Conservation (phyloP, 2,113 vertebrate genomes). For the Lontra canadensis region DNA sequence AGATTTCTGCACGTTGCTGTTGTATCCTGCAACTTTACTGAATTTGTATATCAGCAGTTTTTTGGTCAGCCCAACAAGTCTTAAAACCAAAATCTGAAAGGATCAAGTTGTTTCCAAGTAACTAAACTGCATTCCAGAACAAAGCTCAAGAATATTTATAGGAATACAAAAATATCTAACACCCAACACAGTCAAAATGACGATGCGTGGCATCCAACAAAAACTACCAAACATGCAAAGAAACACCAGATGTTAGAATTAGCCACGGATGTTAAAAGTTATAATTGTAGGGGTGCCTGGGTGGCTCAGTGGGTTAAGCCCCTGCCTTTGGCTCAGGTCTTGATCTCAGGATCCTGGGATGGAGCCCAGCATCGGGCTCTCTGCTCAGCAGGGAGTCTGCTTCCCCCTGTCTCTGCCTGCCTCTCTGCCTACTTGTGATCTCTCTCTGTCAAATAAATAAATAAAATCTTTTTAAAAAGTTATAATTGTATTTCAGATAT, state of each 20-base stretch:
- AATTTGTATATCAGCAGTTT: neutral
- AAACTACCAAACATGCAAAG: neutral
- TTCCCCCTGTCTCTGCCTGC: too few species aligned
- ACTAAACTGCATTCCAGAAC: neutral
- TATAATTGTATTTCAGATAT: neutral
- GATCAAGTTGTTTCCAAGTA: conserved; percentile 21
- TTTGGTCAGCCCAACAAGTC: neutral
- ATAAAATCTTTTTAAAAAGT: neutral
- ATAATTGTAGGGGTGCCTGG: neutral
- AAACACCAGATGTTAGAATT: conserved; percentile 4
- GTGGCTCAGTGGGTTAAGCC: too few species aligned
- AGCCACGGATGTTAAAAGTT: neutral
- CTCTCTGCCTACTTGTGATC: too few species aligned
- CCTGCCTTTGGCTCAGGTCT: too few species aligned
- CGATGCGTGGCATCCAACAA: neutral
- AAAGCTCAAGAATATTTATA: conserved; percentile 39
- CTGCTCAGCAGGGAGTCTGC: too few species aligned
- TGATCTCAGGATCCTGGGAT: too few species aligned
- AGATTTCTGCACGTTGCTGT: neutral
- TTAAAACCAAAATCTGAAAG: neutral
- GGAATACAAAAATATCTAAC: neutral
- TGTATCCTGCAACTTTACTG: neutral
- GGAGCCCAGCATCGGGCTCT: too few species aligned
- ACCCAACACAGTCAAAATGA: neutral
- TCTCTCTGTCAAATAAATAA: too few species aligned